Percentiles rank a stretch among this genome's conserved stretches.
These are phyloP conservation scores for Aphidoletes aphidimyza DNA, from an alignment of 2,888 invertebrate species.

Conservation along the genomic window DNA sequence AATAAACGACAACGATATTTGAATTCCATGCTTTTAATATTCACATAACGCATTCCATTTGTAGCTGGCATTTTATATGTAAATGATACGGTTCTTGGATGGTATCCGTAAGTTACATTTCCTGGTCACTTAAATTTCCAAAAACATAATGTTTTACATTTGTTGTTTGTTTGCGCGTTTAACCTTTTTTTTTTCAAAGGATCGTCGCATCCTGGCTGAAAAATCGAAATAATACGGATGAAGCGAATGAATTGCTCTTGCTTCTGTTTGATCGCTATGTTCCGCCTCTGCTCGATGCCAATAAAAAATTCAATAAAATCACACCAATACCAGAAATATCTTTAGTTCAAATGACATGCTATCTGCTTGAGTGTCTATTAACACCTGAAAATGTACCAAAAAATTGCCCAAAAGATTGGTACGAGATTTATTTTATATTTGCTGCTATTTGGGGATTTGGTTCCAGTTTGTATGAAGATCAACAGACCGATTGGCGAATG, in stretches of 20 bases:
- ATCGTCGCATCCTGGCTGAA: conserved; percentile 92
- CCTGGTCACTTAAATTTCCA: background rate
- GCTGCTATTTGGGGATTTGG: conserved; percentile 94
- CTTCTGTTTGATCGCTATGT: conserved; percentile 95
- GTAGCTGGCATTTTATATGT: conserved; percentile 91
- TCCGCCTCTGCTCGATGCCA: conserved; percentile 82
- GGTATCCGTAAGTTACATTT: conserved; percentile 83
- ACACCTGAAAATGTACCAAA: conserved; percentile 79
- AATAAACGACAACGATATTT: background rate
- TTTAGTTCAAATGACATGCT: conserved; percentile 89
- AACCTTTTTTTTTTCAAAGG: too few relatives aligned
- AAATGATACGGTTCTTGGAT: conserved; percentile 92
- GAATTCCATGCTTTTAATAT: too few relatives aligned
- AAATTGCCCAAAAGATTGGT: conserved; percentile 85
- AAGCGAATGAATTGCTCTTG: conserved; percentile 76
- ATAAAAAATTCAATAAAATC: conserved; percentile 84
- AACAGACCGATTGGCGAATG: conserved; percentile 88
- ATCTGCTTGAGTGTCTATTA: conserved; percentile 85
- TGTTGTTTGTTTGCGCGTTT: too few relatives aligned
- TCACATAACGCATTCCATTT: background rate
- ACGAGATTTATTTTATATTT: conserved; percentile 91
- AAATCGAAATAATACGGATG: conserved; percentile 78
- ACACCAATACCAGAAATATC: conserved; percentile 92
- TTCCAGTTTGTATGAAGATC: conserved; percentile 89
- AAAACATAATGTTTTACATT: too few relatives aligned